phyloP scores from a whole-genome alignment of 2,113 vertebrate species.

The Formicarius rufipectus region DNA sequence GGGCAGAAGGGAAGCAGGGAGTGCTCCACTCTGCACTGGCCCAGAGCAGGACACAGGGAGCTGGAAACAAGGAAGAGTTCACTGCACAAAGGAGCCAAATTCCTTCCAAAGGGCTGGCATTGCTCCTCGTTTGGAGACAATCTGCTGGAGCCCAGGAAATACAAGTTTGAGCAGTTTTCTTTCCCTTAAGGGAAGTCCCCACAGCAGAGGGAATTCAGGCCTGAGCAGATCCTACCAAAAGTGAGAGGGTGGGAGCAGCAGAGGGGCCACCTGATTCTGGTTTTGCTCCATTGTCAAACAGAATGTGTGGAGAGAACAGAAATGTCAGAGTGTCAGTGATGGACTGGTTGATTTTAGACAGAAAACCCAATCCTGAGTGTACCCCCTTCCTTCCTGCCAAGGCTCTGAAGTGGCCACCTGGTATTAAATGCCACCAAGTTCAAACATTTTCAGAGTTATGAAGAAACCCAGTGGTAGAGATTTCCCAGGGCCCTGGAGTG shows the following conservation, averaged over 20 bases:
- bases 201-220: not conserved
- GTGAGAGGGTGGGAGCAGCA: not conserved
- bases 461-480: not conserved
- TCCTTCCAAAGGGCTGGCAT: not conserved
- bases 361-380: not conserved
- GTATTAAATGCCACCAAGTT: not conserved
- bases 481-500: not conserved
- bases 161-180: not conserved
- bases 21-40: not conserved
- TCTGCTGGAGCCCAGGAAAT: not conserved
- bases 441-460: not conserved
- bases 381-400: not conserved
- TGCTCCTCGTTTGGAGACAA: not conserved
- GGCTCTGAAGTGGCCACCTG: not conserved
- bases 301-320: not conserved
- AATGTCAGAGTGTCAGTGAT: not conserved
- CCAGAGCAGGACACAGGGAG: not conserved
- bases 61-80: not conserved
- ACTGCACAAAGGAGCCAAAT: not conserved
- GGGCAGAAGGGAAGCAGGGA: not conserved
- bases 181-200: not conserved
- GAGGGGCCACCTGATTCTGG: not conserved
- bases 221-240: not conserved
- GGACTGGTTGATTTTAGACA: not conserved
- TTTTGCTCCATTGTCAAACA: not conserved